phyloP scores from a whole-genome alignment of 92 coral and sea anemone species.

The Paragorgia papillata region DNA sequence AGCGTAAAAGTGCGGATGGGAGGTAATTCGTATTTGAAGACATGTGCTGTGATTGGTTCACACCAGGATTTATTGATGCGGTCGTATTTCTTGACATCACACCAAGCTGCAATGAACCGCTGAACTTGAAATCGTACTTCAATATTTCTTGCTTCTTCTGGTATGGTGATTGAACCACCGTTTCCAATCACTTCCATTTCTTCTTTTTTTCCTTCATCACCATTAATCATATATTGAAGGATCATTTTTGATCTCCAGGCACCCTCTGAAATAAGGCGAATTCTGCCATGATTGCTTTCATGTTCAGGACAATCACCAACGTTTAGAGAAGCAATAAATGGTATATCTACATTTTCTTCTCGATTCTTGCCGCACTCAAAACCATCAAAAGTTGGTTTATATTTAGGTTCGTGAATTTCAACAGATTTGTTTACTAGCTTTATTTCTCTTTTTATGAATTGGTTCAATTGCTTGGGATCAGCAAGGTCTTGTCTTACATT shows the following conservation, averaged over 20 bases:
- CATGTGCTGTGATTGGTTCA: constrained; percentile 15
- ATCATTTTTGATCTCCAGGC: constrained; percentile 29
- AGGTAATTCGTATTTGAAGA: constrained; percentile 15
- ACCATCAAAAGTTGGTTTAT: too few relatives aligned
- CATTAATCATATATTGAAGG: neutral
- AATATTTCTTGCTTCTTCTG: constrained; percentile 12
- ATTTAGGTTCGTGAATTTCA: too few relatives aligned
- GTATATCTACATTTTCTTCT: too few relatives aligned
- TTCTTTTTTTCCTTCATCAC: neutral
- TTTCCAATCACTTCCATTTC: constrained; percentile 1
- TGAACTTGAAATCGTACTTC: constrained; percentile 19
- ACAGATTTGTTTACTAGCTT: too few relatives aligned
- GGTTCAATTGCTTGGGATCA: too few relatives aligned
- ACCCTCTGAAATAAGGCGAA: constrained; percentile 29
- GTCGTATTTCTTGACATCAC: constrained; percentile 39
- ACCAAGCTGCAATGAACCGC: constrained; percentile 9
- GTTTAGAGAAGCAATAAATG: too few relatives aligned
- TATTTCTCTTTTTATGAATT: too few relatives aligned
- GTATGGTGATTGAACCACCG: constrained; percentile 11
- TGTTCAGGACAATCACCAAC: neutral
- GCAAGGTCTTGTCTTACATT: too few relatives aligned
- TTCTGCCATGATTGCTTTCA: neutral
- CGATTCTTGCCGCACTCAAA: too few relatives aligned
- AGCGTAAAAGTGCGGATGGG: constrained; percentile 29
- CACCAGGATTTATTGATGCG: constrained; percentile 9